Base-by-base conservation (phyloP, 2,888 invertebrate species). In the Electrophaes corylata region DNA sequence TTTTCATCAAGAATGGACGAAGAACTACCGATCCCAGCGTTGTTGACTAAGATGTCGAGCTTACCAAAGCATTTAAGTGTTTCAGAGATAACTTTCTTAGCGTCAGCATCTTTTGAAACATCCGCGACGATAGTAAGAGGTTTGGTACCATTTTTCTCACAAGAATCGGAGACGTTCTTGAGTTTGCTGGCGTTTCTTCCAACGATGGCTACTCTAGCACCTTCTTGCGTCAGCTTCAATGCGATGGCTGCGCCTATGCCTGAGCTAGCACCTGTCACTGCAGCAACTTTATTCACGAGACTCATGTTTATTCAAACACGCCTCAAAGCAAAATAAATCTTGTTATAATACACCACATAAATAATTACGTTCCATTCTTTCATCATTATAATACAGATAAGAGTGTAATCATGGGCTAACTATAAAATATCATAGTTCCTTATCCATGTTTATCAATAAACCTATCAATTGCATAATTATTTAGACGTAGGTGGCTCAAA, bases 201-300 rank as follows among this genome's bases (percentile, higher is more conserved):
- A 10, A 68, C 62, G 23, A 73, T 65, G 8, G 47, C 63, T 0
- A 71, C 66, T 48, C 55, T 60, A 2, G 68, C 72, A 0, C 65
- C 65, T 58, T 69, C 62, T 52, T 56, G 39, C 4, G 68, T 63
- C n/a, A 72, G 65, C 5, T 60, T 58, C 10, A 76, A 47, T 0
- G 80, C 81, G 11, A 74, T 72, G 0, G 79, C 69, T 4, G 80
- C 79, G 1, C 82, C 81, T 4, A 83, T 81, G 1, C 81, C 80
- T 1, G 79, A 77, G 56, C 80, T 76, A 0, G 74, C 73, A 3
- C 80, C 81, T 2, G 78, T 80, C 16, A 81, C 71, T 23, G 80
- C 55, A 5, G 79, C 78, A 0, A 79, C 76, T 74, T 80, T 82
- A 12, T 72, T 64, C 4, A 44, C 8, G 31, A 35, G 35, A 35